Conservation (phyloP, 2,113 vertebrate genomes). For the Cyanoderma ruficeps region DNA sequence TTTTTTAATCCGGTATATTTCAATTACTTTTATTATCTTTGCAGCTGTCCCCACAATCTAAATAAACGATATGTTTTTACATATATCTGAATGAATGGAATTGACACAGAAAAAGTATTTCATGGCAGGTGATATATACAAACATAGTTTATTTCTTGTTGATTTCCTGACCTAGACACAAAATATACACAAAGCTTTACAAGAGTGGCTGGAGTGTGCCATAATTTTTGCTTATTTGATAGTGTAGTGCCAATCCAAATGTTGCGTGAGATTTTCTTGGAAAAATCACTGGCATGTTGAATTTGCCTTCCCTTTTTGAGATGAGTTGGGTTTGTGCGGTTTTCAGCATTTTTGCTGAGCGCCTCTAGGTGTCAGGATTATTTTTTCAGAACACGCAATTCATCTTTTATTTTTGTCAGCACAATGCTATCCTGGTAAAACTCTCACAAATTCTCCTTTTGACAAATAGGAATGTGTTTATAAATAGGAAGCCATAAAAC, state of each 20-base stretch:
- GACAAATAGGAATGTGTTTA: background rate
- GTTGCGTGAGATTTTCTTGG: background rate
- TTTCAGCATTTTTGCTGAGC: background rate
- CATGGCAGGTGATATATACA: background rate
- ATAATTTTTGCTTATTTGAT: background rate
- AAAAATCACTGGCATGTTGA: background rate
- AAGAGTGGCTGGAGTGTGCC: background rate
- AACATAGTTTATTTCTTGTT: background rate
- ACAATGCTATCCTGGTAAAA: background rate
- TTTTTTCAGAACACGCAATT: background rate
- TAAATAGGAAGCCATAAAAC: background rate
- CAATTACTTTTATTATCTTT: background rate
- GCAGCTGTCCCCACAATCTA: background rate
- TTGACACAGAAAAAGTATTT: background rate
- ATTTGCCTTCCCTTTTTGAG: background rate
- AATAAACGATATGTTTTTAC: fast-evolving
- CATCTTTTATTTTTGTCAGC: background rate
- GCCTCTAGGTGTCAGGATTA: constrained; percentile 46
- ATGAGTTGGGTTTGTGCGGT: background rate
- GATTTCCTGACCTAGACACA: background rate
- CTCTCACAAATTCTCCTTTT: background rate
- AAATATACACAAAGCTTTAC: background rate
- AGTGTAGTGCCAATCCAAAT: background rate
- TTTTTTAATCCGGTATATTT: background rate
- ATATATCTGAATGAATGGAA: background rate